Evolutionary conservation across 1,140 invertebrate species (phyloP), one percentile per base, ranked within the genome.

Genomic region (Sitodiplosis mosellana): DNA sequence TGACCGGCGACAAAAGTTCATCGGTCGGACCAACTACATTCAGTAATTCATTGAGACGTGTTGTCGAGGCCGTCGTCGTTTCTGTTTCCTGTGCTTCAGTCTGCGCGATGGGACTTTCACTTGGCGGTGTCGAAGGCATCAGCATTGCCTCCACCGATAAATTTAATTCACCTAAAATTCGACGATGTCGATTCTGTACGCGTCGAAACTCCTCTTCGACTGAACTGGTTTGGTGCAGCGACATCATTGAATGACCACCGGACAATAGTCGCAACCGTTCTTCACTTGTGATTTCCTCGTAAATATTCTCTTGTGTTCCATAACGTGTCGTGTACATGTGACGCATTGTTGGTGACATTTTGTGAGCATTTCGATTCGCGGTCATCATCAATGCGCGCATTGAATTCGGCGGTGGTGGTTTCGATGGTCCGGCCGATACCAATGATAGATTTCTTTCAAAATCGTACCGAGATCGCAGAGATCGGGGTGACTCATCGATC

Each of bases 71-170:
- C 2, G 10, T 69, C 5, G 64, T 68, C 45, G 67, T 58, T 54
- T 69, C 66, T 5, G 64, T 66, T 58, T 67, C 65, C 34, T 62
- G 64, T 14, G 64, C 64, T 58, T 64, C 66, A 53, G 58, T 68
- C 58, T 70, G 36, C 12, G 12, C 17, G 5, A 38, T 56, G 17
- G 52, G 54, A 54, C 54, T 55, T 46, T 37, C 46, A 40, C 54
- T 60, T 41, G 59, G 59, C 34, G 56, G 56, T 53, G 66, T 63
- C 40, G 68, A 71, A 12, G 81, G 83, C 82, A 87, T 87, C 46
- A 87, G 64, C 84, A 89, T 87, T 40, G 83, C 83, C 66, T 89
- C 87, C 27, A 87, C 79, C 53, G 84, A 83, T 33, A 89, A 70
- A 69, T 89, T 89, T 36, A 89, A 66, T 60, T 89, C 83, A 33